These are phyloP conservation scores for Amphiprion clarkii DNA, from an alignment of 2,797 vertebrate species.

Conservation along the genomic window DNA sequence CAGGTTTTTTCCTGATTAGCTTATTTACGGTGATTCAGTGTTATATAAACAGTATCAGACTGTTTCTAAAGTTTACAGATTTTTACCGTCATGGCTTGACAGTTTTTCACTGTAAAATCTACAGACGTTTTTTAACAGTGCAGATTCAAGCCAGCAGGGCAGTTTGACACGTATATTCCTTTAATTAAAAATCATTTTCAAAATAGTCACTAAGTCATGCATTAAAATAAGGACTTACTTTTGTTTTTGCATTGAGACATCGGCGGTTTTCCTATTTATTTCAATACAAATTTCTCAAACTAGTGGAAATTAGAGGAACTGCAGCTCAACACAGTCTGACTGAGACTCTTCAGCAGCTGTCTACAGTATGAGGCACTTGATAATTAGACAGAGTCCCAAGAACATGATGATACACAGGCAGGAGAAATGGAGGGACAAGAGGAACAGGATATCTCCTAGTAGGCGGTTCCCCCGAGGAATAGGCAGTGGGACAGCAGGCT, in stretches of 20 bases:
- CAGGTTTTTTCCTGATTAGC: too few species aligned
- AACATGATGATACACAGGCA: conserved; percentile 81
- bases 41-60: too few species aligned
- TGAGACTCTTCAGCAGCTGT: not conserved
- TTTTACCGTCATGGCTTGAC: too few species aligned
- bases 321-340: not conserved
- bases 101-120: too few species aligned
- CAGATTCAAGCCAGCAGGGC: not conserved
- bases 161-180: not conserved
- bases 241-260: not conserved
- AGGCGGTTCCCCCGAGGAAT: conserved; percentile 50
- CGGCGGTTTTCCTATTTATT: not conserved
- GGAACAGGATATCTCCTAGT: conserved; percentile 66
- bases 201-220: not conserved
- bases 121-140: too few species aligned
- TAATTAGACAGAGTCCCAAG: conserved; percentile 79
- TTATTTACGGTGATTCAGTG: too few species aligned
- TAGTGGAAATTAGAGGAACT: conserved; percentile 13
- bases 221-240: not conserved
- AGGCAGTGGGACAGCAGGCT: conserved; percentile 26
- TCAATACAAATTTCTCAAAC: not conserved
- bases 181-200: not conserved
- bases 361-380: conserved; percentile 81
- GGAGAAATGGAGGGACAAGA: conserved; percentile 79
- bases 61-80: too few species aligned